Base-by-base conservation (phyloP, 2,113 vertebrate species). In the Telmatochromis sp. region DNA sequence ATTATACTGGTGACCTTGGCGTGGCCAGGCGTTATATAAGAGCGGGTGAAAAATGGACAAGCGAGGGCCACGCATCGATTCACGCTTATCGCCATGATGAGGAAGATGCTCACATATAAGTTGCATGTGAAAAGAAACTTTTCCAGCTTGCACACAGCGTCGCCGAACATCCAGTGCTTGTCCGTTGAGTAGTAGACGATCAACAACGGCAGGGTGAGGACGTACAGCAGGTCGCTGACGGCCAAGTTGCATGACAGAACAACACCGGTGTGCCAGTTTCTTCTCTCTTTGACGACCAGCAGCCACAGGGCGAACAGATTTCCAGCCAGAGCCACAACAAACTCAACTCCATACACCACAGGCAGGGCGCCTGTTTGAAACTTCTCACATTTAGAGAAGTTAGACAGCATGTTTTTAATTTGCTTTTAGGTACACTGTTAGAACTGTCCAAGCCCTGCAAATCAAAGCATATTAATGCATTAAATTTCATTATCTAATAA, bases 41-140 rank as follows among this genome's bases (percentile, higher is more conserved):
- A 95, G 3, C 73, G 96, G 50, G 60, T 65, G 90, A 89, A 95
- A 82, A 98, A 97, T 2, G 98, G 97, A 28, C 96, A 94, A 1
- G 91, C 94, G 0, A 97, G 84, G 23, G 94, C 97, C 31, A 98
- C 26, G 8, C 97, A 98, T 11, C 97, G 94, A 91, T 97, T 97
- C 15, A 97, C 93, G 50, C 97, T 97, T 92, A 98, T 97, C 57
- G 95, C 96, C 89, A 97, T 96, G 92, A 98, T 91, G 88, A 98
- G 96, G 86, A 97, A 91, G 68, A 96, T 93, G 82, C 97, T 95
- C 3, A 94, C 95, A 1, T 97, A 97, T 17, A 98, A 86, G 96
- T 98, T 98, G 89, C 94, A 97, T 87, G 86, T 95, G 91, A 97
- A 98, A 7, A 97, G 91, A 81, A 98, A 98, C 6, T 94, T 96